These are phyloP conservation scores for Mus musculus DNA, from an alignment of 2,113 vertebrate genomes.

Conservation along the genomic window DNA sequence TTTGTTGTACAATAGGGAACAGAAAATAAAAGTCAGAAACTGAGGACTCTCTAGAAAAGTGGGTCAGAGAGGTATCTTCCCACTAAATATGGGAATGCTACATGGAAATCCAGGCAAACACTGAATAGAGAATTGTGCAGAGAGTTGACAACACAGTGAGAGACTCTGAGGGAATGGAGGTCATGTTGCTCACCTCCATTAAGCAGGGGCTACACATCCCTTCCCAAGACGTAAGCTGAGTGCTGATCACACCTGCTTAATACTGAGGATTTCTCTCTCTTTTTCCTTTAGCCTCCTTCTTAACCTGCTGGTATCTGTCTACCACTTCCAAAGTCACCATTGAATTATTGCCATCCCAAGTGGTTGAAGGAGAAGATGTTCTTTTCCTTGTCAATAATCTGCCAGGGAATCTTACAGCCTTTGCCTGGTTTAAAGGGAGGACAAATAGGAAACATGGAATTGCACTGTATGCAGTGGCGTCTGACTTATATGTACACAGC, in stretches of 20 bases:
- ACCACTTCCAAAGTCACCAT: neutral
- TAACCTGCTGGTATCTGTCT: neutral
- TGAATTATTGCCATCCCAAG: rapidly evolving
- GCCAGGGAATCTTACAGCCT: neutral
- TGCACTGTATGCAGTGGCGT: rapidly evolving
- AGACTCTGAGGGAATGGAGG: neutral
- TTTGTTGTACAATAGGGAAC: rapidly evolving
- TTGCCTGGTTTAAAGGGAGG: constrained; percentile 36
- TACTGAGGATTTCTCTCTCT: neutral
- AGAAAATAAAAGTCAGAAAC: neutral
- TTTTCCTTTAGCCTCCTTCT: neutral
- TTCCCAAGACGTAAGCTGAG: neutral
- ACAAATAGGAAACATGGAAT: rapidly evolving
- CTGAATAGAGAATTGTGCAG: neutral
- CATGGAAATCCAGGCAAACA: neutral
- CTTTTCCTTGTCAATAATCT: neutral
- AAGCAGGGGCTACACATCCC: neutral
- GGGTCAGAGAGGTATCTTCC: neutral
- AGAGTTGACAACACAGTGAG: neutral
- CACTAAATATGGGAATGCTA: too few species aligned
- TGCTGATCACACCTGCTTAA: neutral
- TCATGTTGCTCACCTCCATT: too few species aligned
- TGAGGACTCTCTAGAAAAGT: neutral
- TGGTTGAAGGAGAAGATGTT: neutral
- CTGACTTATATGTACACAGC: rapidly evolving